Percentiles rank a stretch among this genome's conserved stretches.
Conservation (phyloP, 2,888 invertebrate genomes). For the Chloromyia formosa region DNA sequence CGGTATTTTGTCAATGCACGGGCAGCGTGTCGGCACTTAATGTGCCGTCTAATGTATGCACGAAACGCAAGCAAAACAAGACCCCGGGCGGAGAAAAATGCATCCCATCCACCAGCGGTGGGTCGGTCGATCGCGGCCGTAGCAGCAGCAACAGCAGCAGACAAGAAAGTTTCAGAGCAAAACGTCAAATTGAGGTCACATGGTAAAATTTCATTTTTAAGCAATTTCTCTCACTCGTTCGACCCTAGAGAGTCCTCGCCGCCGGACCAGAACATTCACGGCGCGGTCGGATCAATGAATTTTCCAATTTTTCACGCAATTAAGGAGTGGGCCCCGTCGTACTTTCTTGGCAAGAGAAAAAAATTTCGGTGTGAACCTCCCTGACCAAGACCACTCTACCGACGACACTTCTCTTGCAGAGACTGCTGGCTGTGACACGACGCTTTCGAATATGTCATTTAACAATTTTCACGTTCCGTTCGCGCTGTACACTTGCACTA, state of each 20-base stretch:
- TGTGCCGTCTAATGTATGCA: neutral
- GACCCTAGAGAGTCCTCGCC: neutral
- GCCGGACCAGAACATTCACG: too few species aligned
- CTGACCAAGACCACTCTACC: slow-evolving; percentile 36
- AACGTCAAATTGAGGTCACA: slow-evolving; percentile 66
- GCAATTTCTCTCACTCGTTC: neutral
- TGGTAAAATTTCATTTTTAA: slow-evolving; percentile 53
- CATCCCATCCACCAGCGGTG: slow-evolving; percentile 15
- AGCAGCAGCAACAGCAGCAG: slow-evolving; percentile 33
- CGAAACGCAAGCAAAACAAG: slow-evolving; percentile 43
- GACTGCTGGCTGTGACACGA: slow-evolving; percentile 45
- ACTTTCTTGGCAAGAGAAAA: slow-evolving; percentile 11
- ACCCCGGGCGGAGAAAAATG: slow-evolving; percentile 44
- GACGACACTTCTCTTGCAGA: slow-evolving; percentile 36
- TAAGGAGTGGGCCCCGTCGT: slow-evolving; percentile 1
- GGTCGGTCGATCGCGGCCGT: slow-evolving; percentile 24
- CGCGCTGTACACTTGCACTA: neutral
- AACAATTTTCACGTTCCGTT: slow-evolving; percentile 10
- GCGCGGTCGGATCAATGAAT: neutral
- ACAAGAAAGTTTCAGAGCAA: slow-evolving; percentile 51
- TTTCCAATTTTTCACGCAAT: slow-evolving; percentile 12
- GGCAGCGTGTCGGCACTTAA: neutral
- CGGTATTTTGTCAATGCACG: slow-evolving; percentile 22
- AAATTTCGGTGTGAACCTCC: slow-evolving; percentile 33
- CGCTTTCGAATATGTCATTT: slow-evolving; percentile 46